A percentile compares a stretch with the other conserved stretches of the same genome.
Conservation (phyloP, 2,113 vertebrate species). For the Colistium nudipinnis region DNA sequence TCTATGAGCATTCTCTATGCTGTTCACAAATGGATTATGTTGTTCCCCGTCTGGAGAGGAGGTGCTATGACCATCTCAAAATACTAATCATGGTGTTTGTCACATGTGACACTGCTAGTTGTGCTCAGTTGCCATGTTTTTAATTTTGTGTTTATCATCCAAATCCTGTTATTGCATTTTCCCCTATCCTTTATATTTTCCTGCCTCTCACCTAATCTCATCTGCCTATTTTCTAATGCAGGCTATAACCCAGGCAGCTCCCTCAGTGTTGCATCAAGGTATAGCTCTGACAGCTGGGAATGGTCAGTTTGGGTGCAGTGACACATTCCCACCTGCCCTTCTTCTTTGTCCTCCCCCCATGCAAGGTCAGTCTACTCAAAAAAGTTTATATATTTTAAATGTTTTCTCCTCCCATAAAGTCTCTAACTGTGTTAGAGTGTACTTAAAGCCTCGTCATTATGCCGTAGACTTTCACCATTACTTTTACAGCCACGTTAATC, state of each 20-base stretch:
- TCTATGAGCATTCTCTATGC: neutral
- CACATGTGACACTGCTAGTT: too few relatives aligned
- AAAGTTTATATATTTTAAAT: neutral
- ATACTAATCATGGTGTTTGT: too few relatives aligned
- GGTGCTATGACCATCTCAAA: neutral
- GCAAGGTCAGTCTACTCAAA: slow-evolving; percentile 84
- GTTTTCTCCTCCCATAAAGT: neutral
- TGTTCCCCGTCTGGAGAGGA: slow-evolving; percentile 43
- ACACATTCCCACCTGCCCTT: slow-evolving; percentile 93
- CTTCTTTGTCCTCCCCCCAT: slow-evolving; percentile 93
- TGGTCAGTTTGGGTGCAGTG: slow-evolving; percentile 93
- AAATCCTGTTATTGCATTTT: neutral
- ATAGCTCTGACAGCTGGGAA: slow-evolving; percentile 90
- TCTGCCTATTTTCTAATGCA: slow-evolving; percentile 74
- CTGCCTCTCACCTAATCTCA: neutral
- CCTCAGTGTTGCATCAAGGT: slow-evolving; percentile 92
- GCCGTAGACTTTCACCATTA: neutral
- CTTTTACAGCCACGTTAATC: neutral
- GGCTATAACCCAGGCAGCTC: slow-evolving; percentile 88
- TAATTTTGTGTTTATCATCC: neutral
- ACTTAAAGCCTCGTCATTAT: neutral
- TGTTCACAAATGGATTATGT: slow-evolving; percentile 1
- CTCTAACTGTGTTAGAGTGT: neutral
- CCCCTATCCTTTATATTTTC: too few relatives aligned
- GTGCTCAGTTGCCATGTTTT: neutral